phyloP scores from a whole-genome alignment of 2,888 invertebrate genomes.

The Habroteleia sp. region DNA sequence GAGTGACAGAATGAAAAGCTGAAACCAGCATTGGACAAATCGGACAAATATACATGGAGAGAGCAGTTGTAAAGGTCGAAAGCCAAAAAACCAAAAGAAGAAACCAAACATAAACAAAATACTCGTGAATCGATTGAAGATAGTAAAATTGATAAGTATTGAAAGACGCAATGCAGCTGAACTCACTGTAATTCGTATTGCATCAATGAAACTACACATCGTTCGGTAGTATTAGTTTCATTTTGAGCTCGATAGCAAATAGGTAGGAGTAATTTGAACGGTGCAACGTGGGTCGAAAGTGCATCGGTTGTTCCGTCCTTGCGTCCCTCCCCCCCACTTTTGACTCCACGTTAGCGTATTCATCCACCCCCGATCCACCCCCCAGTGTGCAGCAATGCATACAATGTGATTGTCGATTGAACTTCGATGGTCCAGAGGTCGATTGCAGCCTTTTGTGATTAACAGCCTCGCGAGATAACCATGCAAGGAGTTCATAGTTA shows the following conservation, averaged over 20 bases:
- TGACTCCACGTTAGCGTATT: conserved; percentile 26
- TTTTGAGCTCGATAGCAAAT: conserved; percentile 66
- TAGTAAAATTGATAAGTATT: conserved; percentile 49
- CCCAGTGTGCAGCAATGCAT: conserved; percentile 53
- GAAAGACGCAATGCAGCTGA: conserved; percentile 40
- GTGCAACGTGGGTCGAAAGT: conserved; percentile 70
- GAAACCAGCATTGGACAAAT: conserved; percentile 17
- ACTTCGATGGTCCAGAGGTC: conserved; percentile 63
- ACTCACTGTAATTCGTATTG: conserved; percentile 34
- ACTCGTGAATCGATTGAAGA: conserved; percentile 24
- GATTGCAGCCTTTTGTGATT: conserved; percentile 68
- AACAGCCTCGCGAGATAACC: conserved; percentile 66
- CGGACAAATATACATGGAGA: conserved; percentile 13
- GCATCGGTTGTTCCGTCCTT: conserved; percentile 69
- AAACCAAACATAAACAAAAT: conserved; percentile 17
- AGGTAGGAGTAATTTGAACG: conserved; percentile 60
- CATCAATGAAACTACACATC: conserved; percentile 40
- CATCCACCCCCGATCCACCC: conserved; percentile 9
- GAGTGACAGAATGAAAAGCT: conserved; percentile 11
- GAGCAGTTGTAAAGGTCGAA: conserved; percentile 26
- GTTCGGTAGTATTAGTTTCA: conserved; percentile 64
- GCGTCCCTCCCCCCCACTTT: conserved; percentile 42
- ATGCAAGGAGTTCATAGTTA: conserved; percentile 12
- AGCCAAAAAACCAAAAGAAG: too few species aligned
- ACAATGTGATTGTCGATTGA: conserved; percentile 69